Evolutionary conservation across 2,888 invertebrate genomes (phyloP).

Genomic region (Acronicta leporina): DNA sequence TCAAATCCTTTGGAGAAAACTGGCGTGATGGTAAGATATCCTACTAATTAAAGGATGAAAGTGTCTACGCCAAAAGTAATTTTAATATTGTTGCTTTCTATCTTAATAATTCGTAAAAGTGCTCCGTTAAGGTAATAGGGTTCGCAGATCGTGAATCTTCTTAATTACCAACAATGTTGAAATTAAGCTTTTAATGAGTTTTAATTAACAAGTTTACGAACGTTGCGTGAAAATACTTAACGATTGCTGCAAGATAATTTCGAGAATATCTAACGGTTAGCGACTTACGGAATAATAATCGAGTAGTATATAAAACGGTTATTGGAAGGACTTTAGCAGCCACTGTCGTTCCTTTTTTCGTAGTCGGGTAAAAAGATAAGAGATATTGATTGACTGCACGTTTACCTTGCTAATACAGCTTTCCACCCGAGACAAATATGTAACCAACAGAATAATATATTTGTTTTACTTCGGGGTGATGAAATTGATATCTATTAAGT

Average conservation of each 20-base stretch:
- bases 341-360: no score
- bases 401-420: no score
- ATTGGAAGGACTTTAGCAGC: neutral
- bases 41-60: constrained; percentile 29
- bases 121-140: constrained; percentile 80
- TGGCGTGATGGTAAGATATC: no score
- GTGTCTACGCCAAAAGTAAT: constrained; percentile 51
- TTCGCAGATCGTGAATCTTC: constrained; percentile 85
- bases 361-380: neutral
- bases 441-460: no score
- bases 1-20: no score
- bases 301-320: constrained; percentile 17
- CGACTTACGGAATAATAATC: constrained; percentile 38
- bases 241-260: constrained; percentile 68
- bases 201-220: constrained; percentile 85
- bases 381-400: neutral
- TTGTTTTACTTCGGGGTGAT: no score
- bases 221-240: constrained; percentile 76
- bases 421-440: no score
- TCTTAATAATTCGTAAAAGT: constrained; percentile 80
- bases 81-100: constrained; percentile 75
- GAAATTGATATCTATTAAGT: no score
- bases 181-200: constrained; percentile 87
- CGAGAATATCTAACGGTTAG: constrained; percentile 55
- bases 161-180: constrained; percentile 86